Base-by-base conservation (phyloP, 2,888 invertebrate species). In the Ormyrus labotus region DNA sequence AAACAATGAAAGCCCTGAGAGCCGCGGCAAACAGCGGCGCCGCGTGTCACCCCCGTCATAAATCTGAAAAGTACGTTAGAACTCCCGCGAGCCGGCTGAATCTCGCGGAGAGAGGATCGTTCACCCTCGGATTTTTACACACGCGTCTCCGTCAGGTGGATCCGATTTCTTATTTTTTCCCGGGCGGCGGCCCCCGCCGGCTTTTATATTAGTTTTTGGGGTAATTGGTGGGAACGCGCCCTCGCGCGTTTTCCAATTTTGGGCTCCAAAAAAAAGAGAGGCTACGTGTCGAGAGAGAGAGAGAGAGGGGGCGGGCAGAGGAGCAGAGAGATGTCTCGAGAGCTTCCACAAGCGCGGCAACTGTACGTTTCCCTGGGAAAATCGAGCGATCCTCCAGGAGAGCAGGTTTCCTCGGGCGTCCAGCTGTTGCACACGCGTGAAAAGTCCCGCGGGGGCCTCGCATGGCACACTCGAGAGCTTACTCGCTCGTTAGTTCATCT, bases 181-280 rank as follows among this genome's bases (percentile, higher is more conserved):
- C 10, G 64, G 64, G 1, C 47, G 47, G 64, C 51, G 48, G 51
- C 6, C 51, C 19, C 48, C 6, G 45, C 4, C 45, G 67, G 67
- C 64, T n/a, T 50, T 65, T 65, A 19, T 19, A 48, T 51, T 34
- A 34, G 34, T 34, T 34, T 34, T 34, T 34, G 55, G 55, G 55
- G 53, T 76, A 76, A 76, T 76, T 76, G 76, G 67, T 68, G 76
- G 76, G 68, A 76, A 68, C 51, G 1, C 6, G 19, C 58, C 34
- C 45, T 34, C 71, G 61, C 60, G 34, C 71, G 55, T 48, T 58
- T 65, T 65, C 65, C 65, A 58, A 65, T 74, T 58, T 58, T 45
- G 51, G 48, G 57, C 8, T n/a, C 45, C 11, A 10, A 58, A 57
- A 50, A 19, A 58, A 48, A 58, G 51, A 74, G 50, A 47, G 45